These are phyloP conservation scores for Prionailurus viverrinus DNA, from an alignment of 2,113 vertebrate species.

Conservation along the genomic window DNA sequence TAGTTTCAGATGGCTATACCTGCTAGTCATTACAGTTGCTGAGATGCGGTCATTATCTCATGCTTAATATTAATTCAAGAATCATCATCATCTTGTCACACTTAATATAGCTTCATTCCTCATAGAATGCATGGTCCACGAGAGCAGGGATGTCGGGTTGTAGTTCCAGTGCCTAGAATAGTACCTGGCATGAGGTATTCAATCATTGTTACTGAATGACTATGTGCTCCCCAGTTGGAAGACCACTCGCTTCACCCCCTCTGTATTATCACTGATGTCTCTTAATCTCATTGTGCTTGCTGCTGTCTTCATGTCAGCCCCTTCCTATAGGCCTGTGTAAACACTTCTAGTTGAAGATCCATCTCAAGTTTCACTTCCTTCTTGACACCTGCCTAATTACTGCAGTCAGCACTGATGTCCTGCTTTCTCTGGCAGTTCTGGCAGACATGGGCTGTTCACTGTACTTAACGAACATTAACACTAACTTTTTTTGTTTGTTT, in stretches of 20 bases:
- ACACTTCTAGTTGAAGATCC: background rate
- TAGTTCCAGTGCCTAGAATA: background rate
- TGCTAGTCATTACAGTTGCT: background rate
- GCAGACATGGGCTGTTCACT: background rate
- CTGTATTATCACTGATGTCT: background rate
- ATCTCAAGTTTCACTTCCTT: slow-evolving; percentile 3
- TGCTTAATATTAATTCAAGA: slow-evolving; percentile 6
- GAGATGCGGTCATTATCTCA: background rate
- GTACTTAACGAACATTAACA: background rate
- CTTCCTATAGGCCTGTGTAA: background rate
- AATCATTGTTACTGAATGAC: background rate
- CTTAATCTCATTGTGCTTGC: background rate
- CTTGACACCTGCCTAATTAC: background rate
- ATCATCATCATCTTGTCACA: background rate
- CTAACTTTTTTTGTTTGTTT: background rate
- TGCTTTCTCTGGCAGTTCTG: background rate
- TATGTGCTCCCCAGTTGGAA: background rate
- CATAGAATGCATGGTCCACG: background rate
- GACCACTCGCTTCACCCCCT: background rate
- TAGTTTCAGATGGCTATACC: background rate
- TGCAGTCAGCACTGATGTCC: background rate
- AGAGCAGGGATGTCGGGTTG: background rate
- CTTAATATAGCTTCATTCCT: slow-evolving; percentile 13
- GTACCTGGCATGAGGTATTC: background rate
- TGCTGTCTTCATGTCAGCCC: background rate